These are phyloP conservation scores for Oostethus manadensis DNA, from an alignment of 2,113 vertebrate genomes.

Conservation along the genomic window DNA sequence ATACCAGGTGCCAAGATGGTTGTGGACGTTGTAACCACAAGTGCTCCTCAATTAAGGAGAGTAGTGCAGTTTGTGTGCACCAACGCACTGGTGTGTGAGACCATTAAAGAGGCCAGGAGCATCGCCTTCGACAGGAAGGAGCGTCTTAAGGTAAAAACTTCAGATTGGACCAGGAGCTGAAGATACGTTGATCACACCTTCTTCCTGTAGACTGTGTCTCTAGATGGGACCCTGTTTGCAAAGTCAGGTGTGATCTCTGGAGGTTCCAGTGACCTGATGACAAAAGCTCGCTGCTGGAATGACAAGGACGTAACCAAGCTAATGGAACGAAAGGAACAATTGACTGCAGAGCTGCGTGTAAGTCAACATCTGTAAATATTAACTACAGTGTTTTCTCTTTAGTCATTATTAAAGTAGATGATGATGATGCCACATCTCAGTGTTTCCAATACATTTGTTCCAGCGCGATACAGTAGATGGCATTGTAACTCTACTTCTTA, in stretches of 20 bases:
- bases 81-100: constrained; percentile 88
- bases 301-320: constrained; percentile 81
- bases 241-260: constrained; percentile 94
- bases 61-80: constrained; percentile 93
- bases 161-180: not conserved
- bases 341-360: constrained; percentile 81
- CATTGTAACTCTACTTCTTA: too few relatives aligned
- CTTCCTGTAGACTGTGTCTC: constrained; percentile 78
- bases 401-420: too few relatives aligned
- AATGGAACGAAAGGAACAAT: constrained; percentile 75
- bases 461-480: too few relatives aligned
- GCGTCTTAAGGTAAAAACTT: constrained; percentile 78
- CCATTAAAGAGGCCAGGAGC: constrained; percentile 79
- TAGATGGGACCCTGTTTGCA: constrained; percentile 91
- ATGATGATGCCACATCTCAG: too few relatives aligned
- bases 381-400: not conserved
- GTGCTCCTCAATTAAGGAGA: constrained; percentile 70
- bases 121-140: constrained; percentile 79
- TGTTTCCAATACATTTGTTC: too few relatives aligned
- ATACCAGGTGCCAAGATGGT: constrained; percentile 83
- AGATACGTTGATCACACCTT: not conserved
- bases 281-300: constrained; percentile 86
- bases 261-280: constrained; percentile 82
- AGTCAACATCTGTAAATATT: constrained; percentile 24
- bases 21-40: constrained; percentile 78